Percentiles rank a stretch among this genome's conserved stretches.
phyloP scores from a whole-genome alignment of 2,797 vertebrate genomes.

The Rhodeus uyekii region DNA sequence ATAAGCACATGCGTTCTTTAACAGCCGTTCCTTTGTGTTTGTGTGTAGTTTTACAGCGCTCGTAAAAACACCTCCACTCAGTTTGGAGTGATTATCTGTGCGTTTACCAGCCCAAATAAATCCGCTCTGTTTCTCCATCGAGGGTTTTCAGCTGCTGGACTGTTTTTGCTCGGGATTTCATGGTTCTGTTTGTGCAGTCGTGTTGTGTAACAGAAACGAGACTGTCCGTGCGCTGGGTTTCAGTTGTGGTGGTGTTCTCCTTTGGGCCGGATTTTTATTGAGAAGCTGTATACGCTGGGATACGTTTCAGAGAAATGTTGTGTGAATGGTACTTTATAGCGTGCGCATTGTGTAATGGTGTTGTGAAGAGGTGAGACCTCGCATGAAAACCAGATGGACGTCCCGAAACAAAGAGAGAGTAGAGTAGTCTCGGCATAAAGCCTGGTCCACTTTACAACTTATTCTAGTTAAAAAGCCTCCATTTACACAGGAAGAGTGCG shows the following conservation, averaged over 20 bases:
- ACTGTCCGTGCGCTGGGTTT: background rate
- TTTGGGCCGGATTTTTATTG: background rate
- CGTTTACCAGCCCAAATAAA: conserved; percentile 76
- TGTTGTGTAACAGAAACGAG: background rate
- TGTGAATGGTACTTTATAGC: background rate
- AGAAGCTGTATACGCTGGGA: background rate
- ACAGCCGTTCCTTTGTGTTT: conserved; percentile 75
- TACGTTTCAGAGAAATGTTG: background rate
- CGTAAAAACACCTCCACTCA: conserved; percentile 78
- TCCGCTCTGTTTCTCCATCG: background rate
- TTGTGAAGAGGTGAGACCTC: background rate
- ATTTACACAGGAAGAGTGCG: background rate
- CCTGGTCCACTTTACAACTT: conserved; percentile 9
- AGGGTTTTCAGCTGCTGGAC: background rate
- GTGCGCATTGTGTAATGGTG: background rate
- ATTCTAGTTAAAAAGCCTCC: background rate
- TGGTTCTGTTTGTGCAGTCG: background rate
- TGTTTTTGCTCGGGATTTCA: background rate
- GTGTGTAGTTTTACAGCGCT: conserved; percentile 76
- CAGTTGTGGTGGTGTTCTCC: background rate
- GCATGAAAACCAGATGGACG: conserved; percentile 5
- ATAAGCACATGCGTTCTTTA: conserved; percentile 76
- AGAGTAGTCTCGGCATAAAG: background rate
- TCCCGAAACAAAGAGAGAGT: background rate
- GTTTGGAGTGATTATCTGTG: conserved; percentile 76